These are phyloP conservation scores for Psittacula derbiana DNA, from an alignment of 2,797 vertebrate genomes.

Conservation along the genomic window DNA sequence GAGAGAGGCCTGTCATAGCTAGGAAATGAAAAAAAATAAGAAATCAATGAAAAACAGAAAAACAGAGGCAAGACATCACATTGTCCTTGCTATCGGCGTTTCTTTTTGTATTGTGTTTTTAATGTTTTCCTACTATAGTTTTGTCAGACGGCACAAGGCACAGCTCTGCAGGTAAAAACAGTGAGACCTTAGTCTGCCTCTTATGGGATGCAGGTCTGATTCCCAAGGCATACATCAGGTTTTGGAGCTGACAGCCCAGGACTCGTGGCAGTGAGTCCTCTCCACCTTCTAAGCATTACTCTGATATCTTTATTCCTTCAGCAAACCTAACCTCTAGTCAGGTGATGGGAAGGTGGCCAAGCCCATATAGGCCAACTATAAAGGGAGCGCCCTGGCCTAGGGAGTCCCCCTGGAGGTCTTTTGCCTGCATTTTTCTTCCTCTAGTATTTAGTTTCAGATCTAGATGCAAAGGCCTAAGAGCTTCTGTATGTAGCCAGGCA, in stretches of 20 bases:
- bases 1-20: neutral
- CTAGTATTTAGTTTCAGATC: neutral
- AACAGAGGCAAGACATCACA: neutral
- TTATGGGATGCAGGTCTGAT: fast-evolving
- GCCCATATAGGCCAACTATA: neutral
- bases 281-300: neutral
- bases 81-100: neutral
- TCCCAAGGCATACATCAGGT: neutral
- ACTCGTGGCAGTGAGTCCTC: neutral
- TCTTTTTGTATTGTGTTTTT: neutral
- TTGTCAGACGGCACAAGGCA: neutral
- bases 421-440: neutral
- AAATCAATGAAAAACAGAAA: neutral
- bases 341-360: neutral
- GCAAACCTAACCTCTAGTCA: neutral
- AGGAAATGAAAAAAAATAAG: neutral
- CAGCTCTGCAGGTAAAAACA: neutral
- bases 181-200: neutral
- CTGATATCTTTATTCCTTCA: neutral
- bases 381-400: neutral
- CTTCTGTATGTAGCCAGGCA: neutral
- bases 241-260: neutral
- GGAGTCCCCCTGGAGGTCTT: neutral
- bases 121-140: neutral
- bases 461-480: neutral